Evolutionary conservation across 2,888 invertebrate species (phyloP).

Genomic region (Spilarctia lutea): DNA sequence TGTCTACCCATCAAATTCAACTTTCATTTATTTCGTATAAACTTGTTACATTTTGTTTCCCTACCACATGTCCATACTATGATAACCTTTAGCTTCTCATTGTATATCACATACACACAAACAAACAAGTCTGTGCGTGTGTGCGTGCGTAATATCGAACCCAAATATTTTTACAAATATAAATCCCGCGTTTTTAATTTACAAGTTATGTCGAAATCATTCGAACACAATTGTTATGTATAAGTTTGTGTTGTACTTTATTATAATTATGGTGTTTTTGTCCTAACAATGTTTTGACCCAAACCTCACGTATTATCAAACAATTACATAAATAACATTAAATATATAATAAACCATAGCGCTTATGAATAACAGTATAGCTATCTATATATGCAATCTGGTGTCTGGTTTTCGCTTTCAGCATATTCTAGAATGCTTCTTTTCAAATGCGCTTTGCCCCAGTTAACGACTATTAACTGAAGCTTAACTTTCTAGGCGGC

Average conservation of each 20-base stretch:
- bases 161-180: no score
- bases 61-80: no score
- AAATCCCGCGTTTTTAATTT: background rate
- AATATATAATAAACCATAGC: background rate
- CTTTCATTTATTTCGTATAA: no score
- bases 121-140: no score
- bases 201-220: background rate
- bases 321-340: background rate
- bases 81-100: no score
- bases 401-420: conserved; percentile 5
- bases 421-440: background rate
- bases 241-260: conserved; percentile 1
- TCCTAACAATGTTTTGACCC: background rate
- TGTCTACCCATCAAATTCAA: no score
- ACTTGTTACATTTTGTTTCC: no score
- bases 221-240: background rate
- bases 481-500: conserved; percentile 72
- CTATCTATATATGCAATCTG: conserved; percentile 7
- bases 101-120: no score
- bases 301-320: no score
- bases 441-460: background rate
- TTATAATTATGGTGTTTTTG: background rate
- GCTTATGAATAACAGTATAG: conserved; percentile 5
- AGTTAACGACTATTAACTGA: conserved; percentile 43
- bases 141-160: no score